Percentiles rank a stretch among this genome's conserved stretches.
These are phyloP conservation scores for Apodemus speciosus DNA, from an alignment of 2,113 vertebrate species.

Conservation along the genomic window DNA sequence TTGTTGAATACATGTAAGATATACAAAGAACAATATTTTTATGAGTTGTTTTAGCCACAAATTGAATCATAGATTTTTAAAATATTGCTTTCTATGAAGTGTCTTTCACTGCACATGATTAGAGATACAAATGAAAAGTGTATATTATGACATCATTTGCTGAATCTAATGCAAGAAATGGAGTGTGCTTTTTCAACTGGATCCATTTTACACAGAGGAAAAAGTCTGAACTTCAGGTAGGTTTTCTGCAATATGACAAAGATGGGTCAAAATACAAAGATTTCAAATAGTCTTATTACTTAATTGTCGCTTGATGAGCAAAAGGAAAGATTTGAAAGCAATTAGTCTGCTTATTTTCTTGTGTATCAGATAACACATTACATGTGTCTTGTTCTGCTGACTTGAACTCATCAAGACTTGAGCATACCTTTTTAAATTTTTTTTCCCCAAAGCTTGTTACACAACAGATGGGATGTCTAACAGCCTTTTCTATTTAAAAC, in stretches of 20 bases:
- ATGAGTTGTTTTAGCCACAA: slow-evolving; percentile 63
- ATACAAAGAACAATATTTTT: slow-evolving; percentile 60
- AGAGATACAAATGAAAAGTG: slow-evolving; percentile 58
- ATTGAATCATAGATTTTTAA: slow-evolving; percentile 77
- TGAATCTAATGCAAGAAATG: slow-evolving; percentile 60
- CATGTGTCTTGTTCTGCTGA: slow-evolving; percentile 78
- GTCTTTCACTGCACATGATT: slow-evolving; percentile 68
- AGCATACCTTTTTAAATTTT: slow-evolving; percentile 51
- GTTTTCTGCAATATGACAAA: slow-evolving; percentile 49
- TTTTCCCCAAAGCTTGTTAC: slow-evolving; percentile 79
- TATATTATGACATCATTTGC: slow-evolving; percentile 58
- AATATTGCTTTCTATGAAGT: slow-evolving; percentile 73
- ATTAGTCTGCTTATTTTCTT: slow-evolving; percentile 46
- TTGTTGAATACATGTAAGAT: slow-evolving; percentile 70
- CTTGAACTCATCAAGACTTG: slow-evolving; percentile 82
- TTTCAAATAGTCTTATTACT: slow-evolving; percentile 47
- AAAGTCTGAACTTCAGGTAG: slow-evolving; percentile 51
- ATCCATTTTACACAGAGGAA: slow-evolving; percentile 30
- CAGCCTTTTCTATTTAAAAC: slow-evolving; percentile 87
- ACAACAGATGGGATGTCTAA: slow-evolving; percentile 87
- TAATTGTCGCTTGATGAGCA: slow-evolving; percentile 56
- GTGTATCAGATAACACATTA: slow-evolving; percentile 71
- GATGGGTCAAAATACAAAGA: neutral
- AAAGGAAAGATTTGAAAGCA: slow-evolving; percentile 70
- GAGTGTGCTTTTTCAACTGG: slow-evolving; percentile 38